phyloP scores from a whole-genome alignment of 2,888 invertebrate species.

The Oxytorus armatus region DNA sequence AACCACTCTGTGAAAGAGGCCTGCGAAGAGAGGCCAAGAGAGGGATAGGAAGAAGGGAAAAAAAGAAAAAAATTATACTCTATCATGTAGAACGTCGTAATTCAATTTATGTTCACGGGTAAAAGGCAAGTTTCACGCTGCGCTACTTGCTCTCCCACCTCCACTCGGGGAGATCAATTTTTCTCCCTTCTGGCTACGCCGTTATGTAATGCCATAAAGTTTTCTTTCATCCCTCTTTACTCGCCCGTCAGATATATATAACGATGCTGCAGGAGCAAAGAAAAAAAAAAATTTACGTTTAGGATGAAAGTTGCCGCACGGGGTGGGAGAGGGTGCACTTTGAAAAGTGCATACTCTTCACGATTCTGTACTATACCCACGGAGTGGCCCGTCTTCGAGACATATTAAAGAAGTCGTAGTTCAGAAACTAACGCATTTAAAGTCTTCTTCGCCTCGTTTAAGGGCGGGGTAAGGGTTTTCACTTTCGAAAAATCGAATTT shows the following conservation, averaged over 20 bases:
- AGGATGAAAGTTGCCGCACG: conserved; percentile 22
- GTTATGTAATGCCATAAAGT: conserved; percentile 39
- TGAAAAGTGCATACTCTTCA: conserved; percentile 20
- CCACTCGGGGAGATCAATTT: conserved; percentile 34
- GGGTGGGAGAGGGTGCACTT: not conserved
- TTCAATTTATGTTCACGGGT: conserved; percentile 40
- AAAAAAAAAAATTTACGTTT: conserved; percentile 41
- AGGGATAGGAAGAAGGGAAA: conserved; percentile 4
- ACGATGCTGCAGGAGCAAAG: conserved; percentile 10
- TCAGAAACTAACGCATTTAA: too few relatives aligned
- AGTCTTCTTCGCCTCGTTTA: too few relatives aligned
- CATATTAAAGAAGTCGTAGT: too few relatives aligned
- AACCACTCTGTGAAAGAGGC: conserved; percentile 90
- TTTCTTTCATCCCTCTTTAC: conserved; percentile 49
- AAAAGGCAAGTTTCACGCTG: conserved; percentile 52
- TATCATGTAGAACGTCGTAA: conserved; percentile 39
- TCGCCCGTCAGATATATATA: conserved; percentile 8
- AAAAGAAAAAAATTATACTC: conserved; percentile 20
- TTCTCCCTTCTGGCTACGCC: conserved; percentile 23
- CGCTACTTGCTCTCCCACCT: conserved; percentile 15
- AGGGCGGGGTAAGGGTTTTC: too few relatives aligned
- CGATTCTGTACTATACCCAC: too few relatives aligned
- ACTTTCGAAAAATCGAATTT: too few relatives aligned
- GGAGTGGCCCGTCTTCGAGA: too few relatives aligned
- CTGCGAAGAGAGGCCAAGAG: conserved; percentile 83